Base-by-base conservation (phyloP, 2,888 invertebrate species). In the Ophion ellenae region DNA sequence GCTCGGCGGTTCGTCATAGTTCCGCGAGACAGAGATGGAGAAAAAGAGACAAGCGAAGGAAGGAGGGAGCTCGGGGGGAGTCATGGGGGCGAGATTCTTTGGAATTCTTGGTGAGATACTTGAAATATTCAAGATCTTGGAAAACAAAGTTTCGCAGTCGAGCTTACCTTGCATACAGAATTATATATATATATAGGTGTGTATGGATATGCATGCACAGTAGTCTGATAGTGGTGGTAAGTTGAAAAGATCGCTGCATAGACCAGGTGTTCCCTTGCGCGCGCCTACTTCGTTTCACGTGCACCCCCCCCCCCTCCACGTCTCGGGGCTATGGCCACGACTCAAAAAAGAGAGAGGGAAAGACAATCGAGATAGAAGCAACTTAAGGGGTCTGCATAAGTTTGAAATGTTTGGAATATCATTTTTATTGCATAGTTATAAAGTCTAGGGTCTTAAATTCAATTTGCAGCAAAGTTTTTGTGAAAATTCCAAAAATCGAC, bases 71-170 rank as follows among this genome's bases (percentile, higher is more conserved):
- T 32, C 20, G 57, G 24, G n/a, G 20, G 66, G 71, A 40, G 40
- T 40, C 24, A 63, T 53, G 47, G 70, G 78, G 40, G 79, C 70
- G 74, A 86, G 86, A 86, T 86, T 86, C 86, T 86, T 86, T 75
- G 81, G 66, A 81, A 86, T 86, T 81, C 86, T 86, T 86, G 74
- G 83, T 66, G 74, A 84, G 86, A 86, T 86, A 86, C 83, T 86
- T 86, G 86, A 86, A 86, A 86, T 86, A 86, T 86, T 84, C 86
- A 84, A 67, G 83, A 86, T 86, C 81, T 84, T 84, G 86, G 83
- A 86, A 84, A 86, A 84, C 83, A 86, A 86, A 86, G 86, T 86
- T 86, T 81, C 36, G 32, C 36, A 74, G 80, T 77, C 47, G n/a
- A 67, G 73, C 61, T 73, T 73, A 45, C 67, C 45, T 73, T 67